These are phyloP conservation scores for Spondyliosoma cantharus DNA, from an alignment of 2,797 vertebrate species.

Conservation along the genomic window DNA sequence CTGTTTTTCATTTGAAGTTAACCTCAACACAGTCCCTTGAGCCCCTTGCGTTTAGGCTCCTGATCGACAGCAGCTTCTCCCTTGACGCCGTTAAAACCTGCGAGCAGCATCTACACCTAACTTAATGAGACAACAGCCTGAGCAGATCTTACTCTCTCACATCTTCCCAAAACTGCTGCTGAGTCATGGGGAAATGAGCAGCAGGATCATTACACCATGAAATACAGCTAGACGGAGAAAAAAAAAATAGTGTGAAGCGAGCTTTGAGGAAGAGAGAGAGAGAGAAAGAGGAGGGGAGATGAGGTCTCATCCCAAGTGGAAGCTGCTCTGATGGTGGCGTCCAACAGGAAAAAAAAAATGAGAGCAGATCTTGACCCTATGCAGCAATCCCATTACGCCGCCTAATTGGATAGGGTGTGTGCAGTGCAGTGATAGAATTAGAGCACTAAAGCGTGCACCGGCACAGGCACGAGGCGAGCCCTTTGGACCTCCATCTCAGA, in stretches of 20 bases:
- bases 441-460: slow-evolving; percentile 37
- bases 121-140: slow-evolving; percentile 63
- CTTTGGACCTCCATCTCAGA: slow-evolving; percentile 46
- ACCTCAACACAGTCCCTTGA: slow-evolving; percentile 33
- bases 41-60: slow-evolving; percentile 22
- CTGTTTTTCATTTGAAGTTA: slow-evolving; percentile 25
- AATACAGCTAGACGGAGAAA: slow-evolving; percentile 47
- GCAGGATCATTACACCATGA: slow-evolving; percentile 59
- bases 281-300: neutral
- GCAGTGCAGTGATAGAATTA: slow-evolving; percentile 70
- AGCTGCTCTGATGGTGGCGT: slow-evolving; percentile 29
- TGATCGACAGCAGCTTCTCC: slow-evolving; percentile 43
- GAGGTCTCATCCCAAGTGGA: slow-evolving; percentile 37
- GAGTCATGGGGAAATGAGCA: slow-evolving; percentile 67
- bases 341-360: slow-evolving; percentile 37
- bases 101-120: slow-evolving; percentile 25
- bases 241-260: slow-evolving; percentile 27
- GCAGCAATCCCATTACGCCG: slow-evolving; percentile 63
- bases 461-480: slow-evolving; percentile 14
- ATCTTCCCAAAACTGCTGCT: slow-evolving; percentile 61
- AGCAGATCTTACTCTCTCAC: slow-evolving; percentile 36
- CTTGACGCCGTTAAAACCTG: slow-evolving; percentile 44
- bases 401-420: slow-evolving; percentile 72
- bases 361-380: slow-evolving; percentile 64
- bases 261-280: slow-evolving; percentile 18